Conservation (phyloP, 64 coral and sea anemone genomes). For the Pachyseris speciosa region DNA sequence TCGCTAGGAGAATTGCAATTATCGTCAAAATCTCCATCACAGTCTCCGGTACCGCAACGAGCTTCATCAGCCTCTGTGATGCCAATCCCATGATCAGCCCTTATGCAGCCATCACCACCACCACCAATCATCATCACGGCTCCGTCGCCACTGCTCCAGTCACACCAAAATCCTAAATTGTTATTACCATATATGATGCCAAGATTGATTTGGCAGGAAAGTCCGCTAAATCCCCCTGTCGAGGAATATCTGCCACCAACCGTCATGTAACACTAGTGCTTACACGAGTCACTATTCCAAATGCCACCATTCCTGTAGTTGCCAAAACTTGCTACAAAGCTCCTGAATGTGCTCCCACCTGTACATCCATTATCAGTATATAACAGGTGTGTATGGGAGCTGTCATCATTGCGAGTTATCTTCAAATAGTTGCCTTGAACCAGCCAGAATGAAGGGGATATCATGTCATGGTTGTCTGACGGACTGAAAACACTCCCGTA, state of each 20-base stretch:
- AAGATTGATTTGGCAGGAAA: not conserved
- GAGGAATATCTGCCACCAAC: not conserved
- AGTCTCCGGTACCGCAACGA: accelerated
- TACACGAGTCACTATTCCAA: constrained; percentile 40
- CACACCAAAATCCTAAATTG: constrained; percentile 77
- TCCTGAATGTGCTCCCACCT: constrained; percentile 15
- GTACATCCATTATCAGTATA: constrained; percentile 28
- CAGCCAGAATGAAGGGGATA: constrained; percentile 49
- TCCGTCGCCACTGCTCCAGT: constrained; percentile 49
- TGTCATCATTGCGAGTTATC: constrained; percentile 59
- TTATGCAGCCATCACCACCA: constrained; percentile 26
- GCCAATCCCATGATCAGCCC: constrained; percentile 73
- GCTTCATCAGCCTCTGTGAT: constrained; percentile 45
- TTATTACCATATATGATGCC: not conserved
- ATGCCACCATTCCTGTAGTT: constrained; percentile 2
- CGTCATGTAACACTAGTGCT: constrained; percentile 10
- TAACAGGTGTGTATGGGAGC: not conserved
- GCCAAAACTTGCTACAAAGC: constrained; percentile 41
- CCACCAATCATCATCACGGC: constrained; percentile 81
- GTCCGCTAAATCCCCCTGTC: not conserved
- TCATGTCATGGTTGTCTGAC: constrained; percentile 62
- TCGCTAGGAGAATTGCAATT: too few relatives aligned
- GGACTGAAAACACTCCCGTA: constrained; percentile 29
- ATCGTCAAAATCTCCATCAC: not conserved
- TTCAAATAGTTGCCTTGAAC: constrained; percentile 43